Evolutionary conservation across 2,888 invertebrate genomes (phyloP).

Genomic region (Lordiphosa fenestrarum): DNA sequence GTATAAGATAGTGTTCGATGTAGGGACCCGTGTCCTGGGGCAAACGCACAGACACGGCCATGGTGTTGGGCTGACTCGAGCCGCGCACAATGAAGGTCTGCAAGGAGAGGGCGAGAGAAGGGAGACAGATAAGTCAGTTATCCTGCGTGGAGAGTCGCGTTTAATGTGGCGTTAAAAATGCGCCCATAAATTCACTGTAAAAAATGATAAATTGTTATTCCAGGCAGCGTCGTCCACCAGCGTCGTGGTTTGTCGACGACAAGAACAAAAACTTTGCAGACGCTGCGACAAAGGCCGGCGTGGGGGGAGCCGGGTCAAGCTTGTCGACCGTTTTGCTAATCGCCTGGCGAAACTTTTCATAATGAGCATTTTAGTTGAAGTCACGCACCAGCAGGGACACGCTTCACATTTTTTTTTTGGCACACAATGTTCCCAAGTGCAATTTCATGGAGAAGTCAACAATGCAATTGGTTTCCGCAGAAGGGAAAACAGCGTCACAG

Average conservation of each 20-base stretch:
- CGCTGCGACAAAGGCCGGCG: slow-evolving; percentile 56
- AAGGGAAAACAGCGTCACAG: too few relatives aligned
- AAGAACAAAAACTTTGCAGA: slow-evolving; percentile 71
- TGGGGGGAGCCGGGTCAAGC: slow-evolving; percentile 30
- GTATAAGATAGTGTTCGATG: slow-evolving; percentile 97
- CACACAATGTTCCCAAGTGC: too few relatives aligned
- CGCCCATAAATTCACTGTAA: slow-evolving; percentile 75
- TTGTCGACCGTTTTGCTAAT: slow-evolving; percentile 30
- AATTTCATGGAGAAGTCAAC: too few relatives aligned
- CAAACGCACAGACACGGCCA: slow-evolving; percentile 96
- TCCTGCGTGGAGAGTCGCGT: slow-evolving; percentile 32
- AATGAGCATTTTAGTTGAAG: slow-evolving; percentile 40
- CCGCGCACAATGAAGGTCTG: slow-evolving; percentile 97
- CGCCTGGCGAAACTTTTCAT: slow-evolving; percentile 57
- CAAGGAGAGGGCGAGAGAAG: slow-evolving; percentile 41
- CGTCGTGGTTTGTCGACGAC: slow-evolving; percentile 6
- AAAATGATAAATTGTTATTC: slow-evolving; percentile 65
- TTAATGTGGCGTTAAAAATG: slow-evolving; percentile 79
- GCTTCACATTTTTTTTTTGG: too few relatives aligned
- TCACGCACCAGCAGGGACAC: slow-evolving; percentile 8
- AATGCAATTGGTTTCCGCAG: too few relatives aligned
- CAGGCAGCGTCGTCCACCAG: slow-evolving; percentile 14
- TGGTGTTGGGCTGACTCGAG: slow-evolving; percentile 95
- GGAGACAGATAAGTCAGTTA: too few relatives aligned
- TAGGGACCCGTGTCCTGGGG: slow-evolving; percentile 93